Conservation (phyloP, 2,113 vertebrate genomes). For the Nerophis lumbriciformis region DNA sequence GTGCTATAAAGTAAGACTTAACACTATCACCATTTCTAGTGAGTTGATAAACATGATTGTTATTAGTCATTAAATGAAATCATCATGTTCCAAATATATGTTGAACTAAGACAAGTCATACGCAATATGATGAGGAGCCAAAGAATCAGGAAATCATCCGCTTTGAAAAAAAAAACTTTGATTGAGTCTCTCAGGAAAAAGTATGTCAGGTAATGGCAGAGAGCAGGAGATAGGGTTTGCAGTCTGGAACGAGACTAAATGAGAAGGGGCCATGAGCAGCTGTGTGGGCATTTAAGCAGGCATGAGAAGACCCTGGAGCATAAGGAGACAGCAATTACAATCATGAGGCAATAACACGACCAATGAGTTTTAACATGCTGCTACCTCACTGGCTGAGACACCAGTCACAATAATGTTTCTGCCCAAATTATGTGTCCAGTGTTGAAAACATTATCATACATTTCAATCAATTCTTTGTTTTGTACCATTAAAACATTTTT, state of each 20-base stretch:
- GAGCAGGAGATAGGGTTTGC: not conserved
- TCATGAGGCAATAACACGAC: not conserved
- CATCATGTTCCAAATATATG: too few species aligned
- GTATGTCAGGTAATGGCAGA: not conserved
- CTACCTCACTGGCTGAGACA: not conserved
- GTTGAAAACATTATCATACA: too few species aligned
- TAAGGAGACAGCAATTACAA: not conserved
- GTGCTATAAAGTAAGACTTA: too few species aligned
- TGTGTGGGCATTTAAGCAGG: conserved; percentile 1
- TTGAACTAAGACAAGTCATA: too few species aligned
- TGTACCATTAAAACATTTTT: too few species aligned
- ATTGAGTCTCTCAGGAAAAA: not conserved
- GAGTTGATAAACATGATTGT: too few species aligned
- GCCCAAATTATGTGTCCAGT: too few species aligned
- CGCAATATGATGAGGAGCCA: too few species aligned
- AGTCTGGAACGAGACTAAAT: not conserved
- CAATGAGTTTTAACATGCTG: not conserved
- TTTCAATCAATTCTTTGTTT: too few species aligned
- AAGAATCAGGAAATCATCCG: not conserved
- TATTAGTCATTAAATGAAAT: too few species aligned
- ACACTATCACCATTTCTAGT: too few species aligned
- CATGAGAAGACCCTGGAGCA: not conserved
- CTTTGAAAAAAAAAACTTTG: not conserved
- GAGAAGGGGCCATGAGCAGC: not conserved
- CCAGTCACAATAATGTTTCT: too few species aligned